Conservation (phyloP, 2,888 invertebrate genomes). For the Byasa hedistus region DNA sequence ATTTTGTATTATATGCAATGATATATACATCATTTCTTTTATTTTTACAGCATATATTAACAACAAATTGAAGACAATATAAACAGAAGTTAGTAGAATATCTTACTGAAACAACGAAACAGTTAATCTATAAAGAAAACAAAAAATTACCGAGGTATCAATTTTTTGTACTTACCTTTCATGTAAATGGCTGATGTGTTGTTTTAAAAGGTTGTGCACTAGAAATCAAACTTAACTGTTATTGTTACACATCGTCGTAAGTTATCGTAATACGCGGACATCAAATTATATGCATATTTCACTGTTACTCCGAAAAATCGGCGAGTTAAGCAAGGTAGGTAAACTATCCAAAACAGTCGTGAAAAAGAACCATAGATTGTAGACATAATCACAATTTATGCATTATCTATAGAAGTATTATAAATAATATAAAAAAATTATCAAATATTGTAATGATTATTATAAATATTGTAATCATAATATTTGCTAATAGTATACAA, state of each 20-base stretch:
- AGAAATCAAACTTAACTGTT: constrained; percentile 50
- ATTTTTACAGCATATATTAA: constrained; percentile 42
- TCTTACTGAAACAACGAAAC: constrained; percentile 43
- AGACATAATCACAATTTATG: constrained; percentile 33
- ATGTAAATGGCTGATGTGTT: constrained; percentile 77
- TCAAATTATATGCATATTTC: constrained; percentile 63
- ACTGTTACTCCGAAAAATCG: constrained; percentile 69
- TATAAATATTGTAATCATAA: too few relatives aligned
- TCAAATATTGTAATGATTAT: too few relatives aligned
- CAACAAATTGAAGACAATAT: constrained; percentile 28
- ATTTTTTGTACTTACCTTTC: constrained; percentile 79
- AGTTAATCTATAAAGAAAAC: constrained; percentile 50
- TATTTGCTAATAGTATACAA: too few relatives aligned
- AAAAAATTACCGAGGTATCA: constrained; percentile 67
- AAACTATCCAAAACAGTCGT: constrained; percentile 80
- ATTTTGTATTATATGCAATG: constrained; percentile 49
- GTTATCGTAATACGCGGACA: constrained; percentile 47
- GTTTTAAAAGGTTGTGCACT: constrained; percentile 50
- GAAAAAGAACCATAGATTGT: constrained; percentile 75
- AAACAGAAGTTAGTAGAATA: constrained; percentile 28
- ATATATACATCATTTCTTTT: constrained; percentile 50
- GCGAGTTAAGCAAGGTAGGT: constrained; percentile 74
- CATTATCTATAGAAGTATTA: constrained; percentile 32
- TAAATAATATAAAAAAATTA: constrained; percentile 28
- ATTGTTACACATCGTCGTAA: constrained; percentile 62